A percentile compares a stretch with the other conserved stretches of the same genome.
These are phyloP conservation scores for Callyntrura guangdongensis DNA, from an alignment of 2,888 invertebrate genomes.

Conservation along the genomic window DNA sequence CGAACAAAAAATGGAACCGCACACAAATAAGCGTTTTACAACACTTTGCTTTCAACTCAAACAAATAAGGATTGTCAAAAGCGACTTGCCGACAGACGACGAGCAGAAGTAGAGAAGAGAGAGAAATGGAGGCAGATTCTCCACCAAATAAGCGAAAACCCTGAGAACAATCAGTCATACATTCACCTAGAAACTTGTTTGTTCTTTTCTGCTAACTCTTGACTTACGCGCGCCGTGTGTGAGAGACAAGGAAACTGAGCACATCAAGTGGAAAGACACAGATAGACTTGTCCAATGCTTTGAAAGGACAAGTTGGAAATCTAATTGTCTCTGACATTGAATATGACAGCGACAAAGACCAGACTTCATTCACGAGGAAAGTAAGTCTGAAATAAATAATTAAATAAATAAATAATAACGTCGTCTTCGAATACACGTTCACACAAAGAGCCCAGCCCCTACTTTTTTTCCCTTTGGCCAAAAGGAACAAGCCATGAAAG, in stretches of 20 bases:
- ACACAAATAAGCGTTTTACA: conserved; percentile 6
- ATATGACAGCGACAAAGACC: not conserved
- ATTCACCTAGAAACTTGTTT: not conserved
- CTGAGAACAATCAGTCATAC: conserved; percentile 13
- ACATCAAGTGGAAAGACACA: no score
- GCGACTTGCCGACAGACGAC: conserved; percentile 11
- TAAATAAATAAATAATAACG: conserved; percentile 1
- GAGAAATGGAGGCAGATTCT: no score
- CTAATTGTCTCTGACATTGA: conserved; percentile 38
- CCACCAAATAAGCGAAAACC: conserved; percentile 13
- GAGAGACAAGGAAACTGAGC: no score
- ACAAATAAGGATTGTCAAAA: conserved; percentile 34
- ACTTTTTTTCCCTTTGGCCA: not conserved
- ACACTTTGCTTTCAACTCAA: conserved; percentile 21
- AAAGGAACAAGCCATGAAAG: not conserved
- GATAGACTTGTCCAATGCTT: no score
- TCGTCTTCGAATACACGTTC: not conserved
- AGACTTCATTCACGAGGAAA: no score
- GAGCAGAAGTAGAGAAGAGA: not conserved
- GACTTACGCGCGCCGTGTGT: not conserved
- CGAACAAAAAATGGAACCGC: conserved; percentile 11
- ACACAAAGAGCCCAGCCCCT: not conserved
- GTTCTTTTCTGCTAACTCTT: not conserved
- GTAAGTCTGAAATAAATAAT: no score
- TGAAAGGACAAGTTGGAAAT: not conserved